Evolutionary conservation across 2,888 invertebrate genomes (phyloP), one percentile per base, ranked within the genome.

Genomic region (Chironomus tentans): DNA sequence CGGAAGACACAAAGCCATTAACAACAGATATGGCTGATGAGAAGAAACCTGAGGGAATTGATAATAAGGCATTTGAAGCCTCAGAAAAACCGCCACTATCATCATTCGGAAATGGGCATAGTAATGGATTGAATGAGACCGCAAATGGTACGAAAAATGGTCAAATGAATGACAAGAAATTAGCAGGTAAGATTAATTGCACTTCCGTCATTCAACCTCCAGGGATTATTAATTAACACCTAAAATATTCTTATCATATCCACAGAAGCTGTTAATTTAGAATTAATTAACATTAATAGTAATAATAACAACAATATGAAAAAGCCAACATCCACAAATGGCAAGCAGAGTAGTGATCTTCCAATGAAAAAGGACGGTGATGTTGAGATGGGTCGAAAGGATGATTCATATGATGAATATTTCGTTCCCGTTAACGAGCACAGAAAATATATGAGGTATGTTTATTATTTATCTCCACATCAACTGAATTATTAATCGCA

Each of bases 351-450:
- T 1, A 88, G 87, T 79, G 81, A 82, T 21, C 86, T 87, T 76
- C 87, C 87, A 1, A 81, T 86, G 68, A 91, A 90, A 82, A 90
- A 89, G 81, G 89, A 89, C 77, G 87, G 87, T 4, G 88, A 89
- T 78, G 86, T 88, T 0, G 89, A 90, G 78, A 88, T 80, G 88
- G 88, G 78, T 86, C 89, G 22, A 21, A 76, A 50, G 50, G 86
- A 87, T 48, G 91, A 91, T 82, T 90, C 91, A 4, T 92, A 92
- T 82, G 92, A 92, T 80, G 92, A 93, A 80, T 93, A 93, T 83
- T 93, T 93, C 82, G 92, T 93, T 78, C 92, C 93, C 46, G 92
- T 93, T 78, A 92, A 93, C 82, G 92, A 92, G 81, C 92, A 92
- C 83, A 88, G 90, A 82, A 93, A 93, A 85, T 92, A 90, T 82